phyloP scores from a whole-genome alignment of 2,797 vertebrate species.

The Mustela erminea region DNA sequence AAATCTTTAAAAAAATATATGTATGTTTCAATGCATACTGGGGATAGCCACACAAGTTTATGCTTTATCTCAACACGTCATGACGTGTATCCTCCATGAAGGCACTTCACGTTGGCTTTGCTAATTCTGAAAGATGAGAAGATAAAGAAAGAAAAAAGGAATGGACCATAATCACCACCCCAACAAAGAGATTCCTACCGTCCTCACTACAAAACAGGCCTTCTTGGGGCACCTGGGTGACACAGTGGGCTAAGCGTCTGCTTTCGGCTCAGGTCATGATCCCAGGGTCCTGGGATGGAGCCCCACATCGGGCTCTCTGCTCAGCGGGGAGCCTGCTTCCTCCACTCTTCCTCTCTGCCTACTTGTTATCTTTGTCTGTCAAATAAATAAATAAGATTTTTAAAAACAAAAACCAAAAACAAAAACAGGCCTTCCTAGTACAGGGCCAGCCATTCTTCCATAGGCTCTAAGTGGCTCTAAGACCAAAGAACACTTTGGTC shows the following conservation, averaged over 20 bases:
- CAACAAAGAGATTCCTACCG: background rate
- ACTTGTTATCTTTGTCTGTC: no score
- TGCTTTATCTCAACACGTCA: background rate
- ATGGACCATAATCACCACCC: background rate
- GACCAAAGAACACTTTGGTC: background rate
- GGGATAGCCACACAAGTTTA: background rate
- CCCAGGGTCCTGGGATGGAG: no score
- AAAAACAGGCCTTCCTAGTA: background rate
- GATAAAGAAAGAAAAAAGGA: background rate
- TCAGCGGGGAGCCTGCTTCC: no score
- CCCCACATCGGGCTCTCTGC: no score
- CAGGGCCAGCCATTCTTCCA: no score
- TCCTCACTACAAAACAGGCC: background rate
- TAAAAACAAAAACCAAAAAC: no score
- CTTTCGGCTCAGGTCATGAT: no score
- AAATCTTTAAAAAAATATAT: background rate
- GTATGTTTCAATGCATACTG: background rate
- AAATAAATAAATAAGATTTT: no score
- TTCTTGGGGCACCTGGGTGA: background rate
- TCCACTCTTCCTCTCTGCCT: no score
- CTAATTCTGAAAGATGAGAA: background rate
- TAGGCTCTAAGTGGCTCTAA: no score
- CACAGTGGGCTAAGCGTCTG: no score
- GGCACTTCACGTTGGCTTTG: background rate
- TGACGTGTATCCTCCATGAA: background rate